These are phyloP conservation scores for Hermatobates lingyangjiaoensis DNA, from an alignment of 1,140 invertebrate genomes.

Conservation along the genomic window DNA sequence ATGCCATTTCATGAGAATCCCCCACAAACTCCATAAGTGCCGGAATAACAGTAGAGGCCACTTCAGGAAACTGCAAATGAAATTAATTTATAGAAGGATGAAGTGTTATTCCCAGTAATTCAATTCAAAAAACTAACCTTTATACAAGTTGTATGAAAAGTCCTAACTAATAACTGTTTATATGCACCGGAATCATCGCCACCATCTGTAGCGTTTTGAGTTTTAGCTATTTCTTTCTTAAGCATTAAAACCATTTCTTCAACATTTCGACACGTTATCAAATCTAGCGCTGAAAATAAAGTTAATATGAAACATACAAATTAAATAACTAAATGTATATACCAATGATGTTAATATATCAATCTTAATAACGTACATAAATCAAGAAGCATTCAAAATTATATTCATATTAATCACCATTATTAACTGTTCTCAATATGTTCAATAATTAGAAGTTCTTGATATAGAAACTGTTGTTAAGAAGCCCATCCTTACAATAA, in stretches of 20 bases:
- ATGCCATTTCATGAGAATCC: constrained; percentile 83
- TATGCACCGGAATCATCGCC: constrained; percentile 94
- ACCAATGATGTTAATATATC: not conserved
- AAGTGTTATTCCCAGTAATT: not conserved
- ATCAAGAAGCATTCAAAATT: not conserved
- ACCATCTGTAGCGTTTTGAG: constrained; percentile 69
- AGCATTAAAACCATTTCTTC: constrained; percentile 90
- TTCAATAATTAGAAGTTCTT: not conserved
- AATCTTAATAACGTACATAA: not conserved
- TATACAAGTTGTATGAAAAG: constrained; percentile 84
- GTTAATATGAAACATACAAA: constrained; percentile 16
- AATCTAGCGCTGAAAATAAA: constrained; percentile 50
- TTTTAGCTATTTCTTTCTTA: constrained; percentile 88
- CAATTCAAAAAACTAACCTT: constrained; percentile 31
- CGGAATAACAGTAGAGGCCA: constrained; percentile 81
- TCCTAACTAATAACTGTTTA: constrained; percentile 83
- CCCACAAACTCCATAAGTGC: constrained; percentile 91
- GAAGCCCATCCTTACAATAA: no score
- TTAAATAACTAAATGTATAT: not conserved
- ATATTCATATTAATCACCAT: not conserved
- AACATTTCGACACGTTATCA: constrained; percentile 83
- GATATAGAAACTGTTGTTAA: no score
- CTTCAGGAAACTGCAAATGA: constrained; percentile 69
- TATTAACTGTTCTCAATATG: not conserved
- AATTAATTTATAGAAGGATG: not conserved